Conservation (phyloP, 2,797 vertebrate species). For the Sebastes alutus region DNA sequence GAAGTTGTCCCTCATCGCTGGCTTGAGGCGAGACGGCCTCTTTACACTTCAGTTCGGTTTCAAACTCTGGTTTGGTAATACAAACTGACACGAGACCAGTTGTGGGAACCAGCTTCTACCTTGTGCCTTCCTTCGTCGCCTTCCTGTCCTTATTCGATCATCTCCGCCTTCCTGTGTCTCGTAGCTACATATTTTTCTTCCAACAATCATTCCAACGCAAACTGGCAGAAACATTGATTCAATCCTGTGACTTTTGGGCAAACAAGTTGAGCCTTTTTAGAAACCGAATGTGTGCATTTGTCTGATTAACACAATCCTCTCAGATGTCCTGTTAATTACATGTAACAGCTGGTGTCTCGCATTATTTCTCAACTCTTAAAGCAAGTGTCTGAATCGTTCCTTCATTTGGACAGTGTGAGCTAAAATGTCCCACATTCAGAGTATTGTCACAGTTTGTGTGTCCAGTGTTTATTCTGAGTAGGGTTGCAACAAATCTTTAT, state of each 20-base stretch:
- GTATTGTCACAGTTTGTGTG: background rate
- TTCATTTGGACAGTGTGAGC: background rate
- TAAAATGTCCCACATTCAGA: background rate
- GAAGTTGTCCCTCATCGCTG: constrained; percentile 35
- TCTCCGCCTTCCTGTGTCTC: constrained; percentile 21
- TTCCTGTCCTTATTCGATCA: constrained; percentile 48
- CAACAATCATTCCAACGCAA: constrained; percentile 42
- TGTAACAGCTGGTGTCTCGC: constrained; percentile 10
- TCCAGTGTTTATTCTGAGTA: background rate
- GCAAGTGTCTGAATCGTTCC: background rate
- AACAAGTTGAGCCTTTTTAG: constrained; percentile 51
- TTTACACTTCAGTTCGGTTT: constrained; percentile 17
- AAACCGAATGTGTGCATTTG: constrained; percentile 50
- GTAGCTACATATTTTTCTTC: constrained; percentile 17
- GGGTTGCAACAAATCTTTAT: background rate
- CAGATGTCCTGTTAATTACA: constrained; percentile 25
- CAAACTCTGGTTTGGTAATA: constrained; percentile 25
- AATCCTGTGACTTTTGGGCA: constrained; percentile 11
- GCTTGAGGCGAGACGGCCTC: constrained; percentile 14
- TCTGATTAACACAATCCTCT: constrained; percentile 13
- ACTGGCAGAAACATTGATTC: constrained; percentile 21
- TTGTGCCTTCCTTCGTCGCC: constrained; percentile 70
- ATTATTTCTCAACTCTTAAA: background rate
- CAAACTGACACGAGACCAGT: constrained; percentile 39
- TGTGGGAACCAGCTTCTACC: constrained; percentile 57